Conservation (phyloP, 2,113 vertebrate species). For the Proteles cristata region DNA sequence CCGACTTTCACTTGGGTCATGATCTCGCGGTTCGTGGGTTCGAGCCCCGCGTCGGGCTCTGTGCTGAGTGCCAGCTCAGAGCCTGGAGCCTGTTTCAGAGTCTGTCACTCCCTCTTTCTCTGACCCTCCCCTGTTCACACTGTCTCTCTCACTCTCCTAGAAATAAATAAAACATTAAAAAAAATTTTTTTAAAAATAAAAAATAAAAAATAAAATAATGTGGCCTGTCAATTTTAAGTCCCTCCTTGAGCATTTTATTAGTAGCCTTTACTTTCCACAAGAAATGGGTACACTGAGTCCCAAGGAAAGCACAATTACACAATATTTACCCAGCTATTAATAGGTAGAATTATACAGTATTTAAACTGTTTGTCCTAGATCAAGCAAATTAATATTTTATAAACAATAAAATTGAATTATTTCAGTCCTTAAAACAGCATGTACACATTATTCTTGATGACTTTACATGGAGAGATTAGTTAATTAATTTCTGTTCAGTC, state of each 20-base stretch:
- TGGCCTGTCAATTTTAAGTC: slow-evolving; percentile 22
- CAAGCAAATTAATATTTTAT: slow-evolving; percentile 8
- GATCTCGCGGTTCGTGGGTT: too few species aligned
- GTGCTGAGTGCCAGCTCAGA: too few species aligned
- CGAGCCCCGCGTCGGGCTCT: too few species aligned
- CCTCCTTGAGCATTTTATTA: background rate
- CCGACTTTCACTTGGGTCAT: too few species aligned
- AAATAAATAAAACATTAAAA: too few species aligned
- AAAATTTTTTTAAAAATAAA: too few species aligned
- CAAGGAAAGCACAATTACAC: background rate
- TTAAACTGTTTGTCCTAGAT: background rate
- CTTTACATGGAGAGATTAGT: background rate
- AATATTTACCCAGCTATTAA: background rate
- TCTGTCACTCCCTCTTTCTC: too few species aligned
- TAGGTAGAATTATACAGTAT: background rate
- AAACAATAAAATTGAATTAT: background rate
- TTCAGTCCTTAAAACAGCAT: background rate
- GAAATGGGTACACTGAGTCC: background rate
- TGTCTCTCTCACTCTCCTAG: too few species aligned
- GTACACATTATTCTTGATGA: background rate
- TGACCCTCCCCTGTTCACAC: too few species aligned
- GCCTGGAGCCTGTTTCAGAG: too few species aligned
- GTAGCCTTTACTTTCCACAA: background rate
- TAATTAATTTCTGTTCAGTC: background rate
- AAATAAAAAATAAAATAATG: too few species aligned